A percentile compares a stretch with the other conserved stretches of the same genome.
Conservation (phyloP, 2,888 invertebrate genomes). For the Sepiola atlantica region DNA sequence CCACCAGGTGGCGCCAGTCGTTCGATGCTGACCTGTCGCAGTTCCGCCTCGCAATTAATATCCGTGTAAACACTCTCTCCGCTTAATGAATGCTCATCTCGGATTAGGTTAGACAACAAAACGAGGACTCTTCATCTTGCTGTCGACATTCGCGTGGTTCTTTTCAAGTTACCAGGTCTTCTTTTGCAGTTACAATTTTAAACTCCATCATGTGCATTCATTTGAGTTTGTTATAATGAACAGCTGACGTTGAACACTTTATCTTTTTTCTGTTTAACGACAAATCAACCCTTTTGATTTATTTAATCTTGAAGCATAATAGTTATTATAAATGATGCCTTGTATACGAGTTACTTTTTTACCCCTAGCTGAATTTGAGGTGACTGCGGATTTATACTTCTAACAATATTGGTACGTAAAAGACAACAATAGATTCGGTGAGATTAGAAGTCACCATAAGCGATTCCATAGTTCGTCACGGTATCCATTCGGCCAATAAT, state of each 20-base stretch:
- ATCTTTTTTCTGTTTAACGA: background rate
- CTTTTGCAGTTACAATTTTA: background rate
- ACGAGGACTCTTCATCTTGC: background rate
- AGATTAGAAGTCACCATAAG: no score
- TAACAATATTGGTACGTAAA: no score
- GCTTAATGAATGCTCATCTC: background rate
- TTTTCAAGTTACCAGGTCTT: background rate
- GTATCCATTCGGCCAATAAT: no score
- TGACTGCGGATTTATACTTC: no score
- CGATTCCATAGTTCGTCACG: no score
- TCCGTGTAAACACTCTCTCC: background rate
- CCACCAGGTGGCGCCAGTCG: conserved; percentile 20
- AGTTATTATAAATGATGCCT: no score
- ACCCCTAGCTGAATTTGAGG: no score
- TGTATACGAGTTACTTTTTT: no score
- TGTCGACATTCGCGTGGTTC: background rate
- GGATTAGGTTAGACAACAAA: background rate
- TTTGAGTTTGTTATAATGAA: background rate
- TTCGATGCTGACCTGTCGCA: conserved; percentile 1
- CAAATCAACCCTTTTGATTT: no score
- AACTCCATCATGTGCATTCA: background rate
- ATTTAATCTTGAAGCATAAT: no score
- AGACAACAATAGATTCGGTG: no score
- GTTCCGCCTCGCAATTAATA: background rate
- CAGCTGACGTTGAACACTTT: background rate